A percentile compares a stretch with the other conserved stretches of the same genome.
These are phyloP conservation scores for Euzophera pinguis DNA, from an alignment of 2,888 invertebrate species.

Conservation along the genomic window DNA sequence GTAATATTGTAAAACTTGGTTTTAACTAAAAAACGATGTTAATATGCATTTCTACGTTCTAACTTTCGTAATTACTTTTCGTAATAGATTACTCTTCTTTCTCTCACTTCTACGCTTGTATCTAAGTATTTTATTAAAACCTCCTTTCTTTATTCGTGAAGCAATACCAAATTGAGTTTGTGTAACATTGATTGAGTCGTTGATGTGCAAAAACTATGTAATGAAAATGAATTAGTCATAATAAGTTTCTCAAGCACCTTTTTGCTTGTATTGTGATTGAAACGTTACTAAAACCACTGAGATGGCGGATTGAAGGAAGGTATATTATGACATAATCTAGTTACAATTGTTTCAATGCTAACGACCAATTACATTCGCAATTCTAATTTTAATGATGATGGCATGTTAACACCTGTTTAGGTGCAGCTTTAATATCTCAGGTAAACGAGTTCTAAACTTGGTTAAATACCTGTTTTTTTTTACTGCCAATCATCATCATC, in stretches of 20 bases:
- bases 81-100: no score
- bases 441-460: no score
- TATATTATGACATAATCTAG: not conserved
- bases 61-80: no score
- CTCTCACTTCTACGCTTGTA: no score
- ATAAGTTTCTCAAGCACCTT: not conserved
- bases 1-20: no score
- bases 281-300: not conserved
- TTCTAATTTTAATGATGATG: conserved; percentile 1
- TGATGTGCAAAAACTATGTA: not conserved
- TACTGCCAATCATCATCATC: no score
- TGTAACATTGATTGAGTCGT: not conserved
- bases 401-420: not conserved
- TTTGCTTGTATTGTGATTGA: not conserved
- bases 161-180: not conserved
- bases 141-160: not conserved
- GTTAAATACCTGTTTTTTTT: no score
- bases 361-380: not conserved
- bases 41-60: no score
- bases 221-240: not conserved
- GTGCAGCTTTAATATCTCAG: not conserved
- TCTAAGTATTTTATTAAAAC: not conserved
- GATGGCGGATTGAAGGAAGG: not conserved
- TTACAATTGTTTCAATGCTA: not conserved
- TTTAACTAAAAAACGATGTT: no score